Evolutionary conservation across 2,888 invertebrate species (phyloP), one percentile per base, ranked within the genome.

Genomic region (Sthenelais limicola): DNA sequence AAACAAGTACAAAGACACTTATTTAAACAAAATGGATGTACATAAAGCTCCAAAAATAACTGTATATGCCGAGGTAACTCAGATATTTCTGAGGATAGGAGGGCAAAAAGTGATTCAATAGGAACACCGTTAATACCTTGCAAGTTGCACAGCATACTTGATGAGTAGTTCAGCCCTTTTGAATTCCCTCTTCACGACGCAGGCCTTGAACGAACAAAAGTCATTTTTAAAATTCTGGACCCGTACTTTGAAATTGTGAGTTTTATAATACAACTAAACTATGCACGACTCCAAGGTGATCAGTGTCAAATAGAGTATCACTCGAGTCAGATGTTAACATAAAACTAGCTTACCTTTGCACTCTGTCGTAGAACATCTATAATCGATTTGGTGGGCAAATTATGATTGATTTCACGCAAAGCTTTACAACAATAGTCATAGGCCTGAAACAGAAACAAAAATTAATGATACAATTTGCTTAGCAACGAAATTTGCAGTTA

Each of bases 121-220:
- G 15, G 12, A 12, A 43, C 12, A 15, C 15, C 12, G 43, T 9
- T 9, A 76, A 77, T 80, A 86, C 88, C 83, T 90, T 18, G 94
- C 93, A 70, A 92, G 89, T 74, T 91, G 91, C 51, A 94, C 92
- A 0, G 95, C 96, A 89, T 95, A 93, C 76, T 92, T 92, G 79
- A 96, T 94, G 68, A 96, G 90, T 78, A 94, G 89, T 80, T 94
- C 94, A 32, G 96, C 96, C 83, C 92, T 92, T 47, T 90, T 89
- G 89, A 96, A 96, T 81, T 93, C 92, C 49, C 96, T 91, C 90
- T 95, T 96, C 56, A 95, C 92, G 52, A 96, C 94, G 89, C 96
- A 96, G 24, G 94, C 92, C 85, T 94, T 30, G 15, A 68, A 28
- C 21, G 43, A 12, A 18, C 9, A 43, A 43, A 43, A 43, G 18